phyloP scores from a whole-genome alignment of 1,140 invertebrate species.

The Drosophila pandora region DNA sequence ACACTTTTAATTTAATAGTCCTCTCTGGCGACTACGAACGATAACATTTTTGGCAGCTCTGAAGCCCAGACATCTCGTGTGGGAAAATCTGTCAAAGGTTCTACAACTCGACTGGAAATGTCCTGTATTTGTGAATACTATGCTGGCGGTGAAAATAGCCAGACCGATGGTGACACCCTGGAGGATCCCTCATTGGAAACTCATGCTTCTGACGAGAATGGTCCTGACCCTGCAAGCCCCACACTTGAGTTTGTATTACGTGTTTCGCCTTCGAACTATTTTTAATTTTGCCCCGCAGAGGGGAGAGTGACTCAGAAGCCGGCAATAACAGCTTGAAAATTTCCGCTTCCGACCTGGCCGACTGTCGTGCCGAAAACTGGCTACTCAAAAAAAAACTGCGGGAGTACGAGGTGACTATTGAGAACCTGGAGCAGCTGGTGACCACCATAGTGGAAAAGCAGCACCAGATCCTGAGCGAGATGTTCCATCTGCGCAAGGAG shows the following conservation, averaged over 20 bases:
- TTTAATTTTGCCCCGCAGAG: slow-evolving; percentile 3
- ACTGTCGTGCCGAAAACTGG: slow-evolving; percentile 67
- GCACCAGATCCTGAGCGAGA: slow-evolving; percentile 56
- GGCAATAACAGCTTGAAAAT: slow-evolving; percentile 1
- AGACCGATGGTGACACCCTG: not conserved
- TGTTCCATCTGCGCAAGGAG: slow-evolving; percentile 53
- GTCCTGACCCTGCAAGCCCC: not conserved
- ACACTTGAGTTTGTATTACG: slow-evolving; percentile 1
- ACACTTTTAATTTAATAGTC: slow-evolving; percentile 47
- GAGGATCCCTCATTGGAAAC: not conserved
- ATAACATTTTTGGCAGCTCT: not conserved
- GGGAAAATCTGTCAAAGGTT: not conserved
- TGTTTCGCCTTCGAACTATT: not conserved
- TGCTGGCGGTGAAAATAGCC: slow-evolving; percentile 1
- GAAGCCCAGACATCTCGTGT: slow-evolving; percentile 7
- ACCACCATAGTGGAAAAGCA: slow-evolving; percentile 67
- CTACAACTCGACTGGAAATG: slow-evolving; percentile 29
- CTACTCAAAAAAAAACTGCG: slow-evolving; percentile 62
- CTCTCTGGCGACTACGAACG: not conserved
- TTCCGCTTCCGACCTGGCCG: slow-evolving; percentile 58
- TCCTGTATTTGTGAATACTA: slow-evolving; percentile 64
- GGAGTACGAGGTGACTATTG: slow-evolving; percentile 55
- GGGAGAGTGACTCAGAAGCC: not conserved
- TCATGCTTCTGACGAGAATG: not conserved
- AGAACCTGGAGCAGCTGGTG: slow-evolving; percentile 67